Percentiles rank a stretch among this genome's conserved stretches.
Conservation (phyloP, 2,797 vertebrate species). For the Lateolabrax maculatus region DNA sequence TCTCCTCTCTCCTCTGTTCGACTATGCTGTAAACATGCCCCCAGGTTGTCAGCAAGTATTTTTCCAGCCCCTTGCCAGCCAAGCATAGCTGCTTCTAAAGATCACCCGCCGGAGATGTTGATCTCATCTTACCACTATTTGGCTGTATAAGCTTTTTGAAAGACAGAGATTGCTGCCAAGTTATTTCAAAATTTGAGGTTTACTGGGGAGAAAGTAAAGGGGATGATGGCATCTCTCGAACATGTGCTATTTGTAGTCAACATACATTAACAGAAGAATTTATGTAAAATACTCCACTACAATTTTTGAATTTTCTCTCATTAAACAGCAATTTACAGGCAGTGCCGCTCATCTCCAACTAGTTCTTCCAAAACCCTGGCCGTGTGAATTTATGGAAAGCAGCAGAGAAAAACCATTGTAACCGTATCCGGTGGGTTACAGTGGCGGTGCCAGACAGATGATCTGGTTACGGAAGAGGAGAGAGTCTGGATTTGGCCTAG, state of each 20-base stretch:
- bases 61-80: slow-evolving; percentile 77
- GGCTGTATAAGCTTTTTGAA: slow-evolving; percentile 70
- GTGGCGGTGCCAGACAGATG: slow-evolving; percentile 63
- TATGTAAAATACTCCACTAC: neutral
- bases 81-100: slow-evolving; percentile 79
- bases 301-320: too few relatives aligned
- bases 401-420: slow-evolving; percentile 70
- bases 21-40: slow-evolving; percentile 81
- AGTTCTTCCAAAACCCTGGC: slow-evolving; percentile 37
- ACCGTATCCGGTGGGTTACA: slow-evolving; percentile 71
- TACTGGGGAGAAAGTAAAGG: neutral
- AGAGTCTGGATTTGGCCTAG: slow-evolving; percentile 67
- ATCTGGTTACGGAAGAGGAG: slow-evolving; percentile 64
- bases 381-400: slow-evolving; percentile 80
- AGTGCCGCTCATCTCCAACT: slow-evolving; percentile 35
- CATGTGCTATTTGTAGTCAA: neutral
- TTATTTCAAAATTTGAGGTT: slow-evolving; percentile 41
- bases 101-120: slow-evolving; percentile 77
- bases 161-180: slow-evolving; percentile 47
- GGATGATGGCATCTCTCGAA: neutral
- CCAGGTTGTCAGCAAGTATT: slow-evolving; percentile 84
- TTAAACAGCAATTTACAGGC: slow-evolving; percentile 32
- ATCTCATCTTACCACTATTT: slow-evolving; percentile 80
- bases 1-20: slow-evolving; percentile 48
- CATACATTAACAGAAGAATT: neutral